Conservation (phyloP, 2,888 invertebrate genomes). For the Oxycera nigricornis region DNA sequence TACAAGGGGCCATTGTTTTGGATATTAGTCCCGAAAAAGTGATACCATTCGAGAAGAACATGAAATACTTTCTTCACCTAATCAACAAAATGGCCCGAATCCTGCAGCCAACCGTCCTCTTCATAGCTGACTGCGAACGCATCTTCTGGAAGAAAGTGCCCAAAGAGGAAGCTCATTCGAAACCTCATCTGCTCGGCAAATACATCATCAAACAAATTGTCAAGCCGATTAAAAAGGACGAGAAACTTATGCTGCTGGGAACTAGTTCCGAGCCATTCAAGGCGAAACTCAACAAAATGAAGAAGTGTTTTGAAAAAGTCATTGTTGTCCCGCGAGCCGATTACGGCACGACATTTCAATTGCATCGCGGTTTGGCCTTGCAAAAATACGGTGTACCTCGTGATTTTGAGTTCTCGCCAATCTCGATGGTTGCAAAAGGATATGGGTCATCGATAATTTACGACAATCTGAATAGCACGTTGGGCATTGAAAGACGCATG, state of each 20-base stretch:
- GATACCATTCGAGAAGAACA: conserved; percentile 66
- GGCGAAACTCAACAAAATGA: conserved; percentile 54
- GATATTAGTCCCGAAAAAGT: conserved; percentile 71
- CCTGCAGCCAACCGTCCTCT: conserved; percentile 69
- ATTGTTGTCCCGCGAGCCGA: conserved; percentile 57
- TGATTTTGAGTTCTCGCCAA: conserved; percentile 51
- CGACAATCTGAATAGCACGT: conserved; percentile 51
- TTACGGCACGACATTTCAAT: conserved; percentile 56
- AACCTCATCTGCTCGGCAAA: conserved; percentile 65
- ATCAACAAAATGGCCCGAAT: conserved; percentile 68
- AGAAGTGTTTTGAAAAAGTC: conserved; percentile 56
- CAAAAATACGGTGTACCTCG: conserved; percentile 49
- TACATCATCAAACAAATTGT: conserved; percentile 64
- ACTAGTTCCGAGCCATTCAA: conserved; percentile 66
- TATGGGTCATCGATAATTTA: conserved; percentile 60
- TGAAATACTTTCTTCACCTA: conserved; percentile 69
- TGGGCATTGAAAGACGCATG: conserved; percentile 54
- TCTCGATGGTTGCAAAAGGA: conserved; percentile 56
- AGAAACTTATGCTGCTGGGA: conserved; percentile 66
- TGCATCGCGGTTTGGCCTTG: conserved; percentile 55
- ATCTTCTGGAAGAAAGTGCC: conserved; percentile 65
- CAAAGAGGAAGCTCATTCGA: conserved; percentile 56
- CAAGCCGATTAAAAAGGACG: conserved; percentile 65
- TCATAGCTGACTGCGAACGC: conserved; percentile 65
- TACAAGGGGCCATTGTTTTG: conserved; percentile 69